Evolutionary conservation across 1,140 invertebrate species (phyloP).

Genomic region (Hydropsyche tenuis): DNA sequence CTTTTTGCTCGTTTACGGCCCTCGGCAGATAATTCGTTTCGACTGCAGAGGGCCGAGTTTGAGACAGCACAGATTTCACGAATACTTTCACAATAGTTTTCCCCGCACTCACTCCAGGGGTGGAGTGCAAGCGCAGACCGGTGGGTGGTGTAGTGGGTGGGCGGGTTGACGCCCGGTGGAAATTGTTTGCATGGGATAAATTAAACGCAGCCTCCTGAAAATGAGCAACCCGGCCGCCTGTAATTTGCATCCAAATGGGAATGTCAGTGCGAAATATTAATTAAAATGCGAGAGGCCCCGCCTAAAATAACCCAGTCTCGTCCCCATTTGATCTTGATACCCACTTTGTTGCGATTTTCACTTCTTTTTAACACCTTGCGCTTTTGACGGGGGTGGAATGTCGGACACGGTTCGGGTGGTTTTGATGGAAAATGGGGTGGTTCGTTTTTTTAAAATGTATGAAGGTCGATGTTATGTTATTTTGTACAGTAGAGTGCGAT

Average conservation of each 20-base stretch:
- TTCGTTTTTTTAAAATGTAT: no score
- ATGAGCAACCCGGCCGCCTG: slow-evolving; percentile 41
- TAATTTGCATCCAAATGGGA: slow-evolving; percentile 50
- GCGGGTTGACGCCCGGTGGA: slow-evolving; percentile 12
- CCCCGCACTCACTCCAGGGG: background rate
- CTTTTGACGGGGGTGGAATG: no score
- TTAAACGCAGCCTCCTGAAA: slow-evolving; percentile 49
- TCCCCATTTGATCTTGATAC: background rate
- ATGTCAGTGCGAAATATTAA: slow-evolving; percentile 48
- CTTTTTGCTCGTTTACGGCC: slow-evolving; percentile 12
- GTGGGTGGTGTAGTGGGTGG: no score
- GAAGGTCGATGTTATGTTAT: no score
- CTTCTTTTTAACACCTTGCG: background rate
- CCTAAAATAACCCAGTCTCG: background rate
- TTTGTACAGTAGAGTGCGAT: no score
- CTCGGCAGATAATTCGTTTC: slow-evolving; percentile 19
- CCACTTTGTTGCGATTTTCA: background rate
- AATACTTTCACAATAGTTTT: slow-evolving; percentile 48
- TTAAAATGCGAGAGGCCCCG: slow-evolving; percentile 43
- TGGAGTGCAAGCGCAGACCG: background rate
- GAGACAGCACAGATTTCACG: slow-evolving; percentile 32
- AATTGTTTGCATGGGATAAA: slow-evolving; percentile 49
- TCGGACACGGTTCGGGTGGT: no score
- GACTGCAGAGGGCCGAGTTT: background rate
- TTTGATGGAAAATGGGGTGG: no score